phyloP scores from a whole-genome alignment of 2,113 vertebrate species.

The Leuciscus idus region DNA sequence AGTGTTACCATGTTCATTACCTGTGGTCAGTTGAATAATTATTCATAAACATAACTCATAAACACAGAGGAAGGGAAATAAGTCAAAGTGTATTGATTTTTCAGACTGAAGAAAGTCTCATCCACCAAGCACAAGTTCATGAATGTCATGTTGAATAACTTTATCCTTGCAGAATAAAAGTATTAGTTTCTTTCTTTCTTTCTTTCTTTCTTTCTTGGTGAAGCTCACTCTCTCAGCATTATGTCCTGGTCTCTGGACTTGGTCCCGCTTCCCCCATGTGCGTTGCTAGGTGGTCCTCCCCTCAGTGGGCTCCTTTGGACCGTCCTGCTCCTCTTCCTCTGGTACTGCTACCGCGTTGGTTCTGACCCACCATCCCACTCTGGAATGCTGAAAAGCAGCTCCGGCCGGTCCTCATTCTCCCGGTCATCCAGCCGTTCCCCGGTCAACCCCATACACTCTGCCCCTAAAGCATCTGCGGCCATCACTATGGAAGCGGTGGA shows the following conservation, averaged over 20 bases:
- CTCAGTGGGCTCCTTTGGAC: conserved; percentile 82
- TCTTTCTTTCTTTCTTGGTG: neutral
- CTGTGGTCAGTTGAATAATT: neutral
- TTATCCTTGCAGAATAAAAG: no score
- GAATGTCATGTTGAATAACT: neutral
- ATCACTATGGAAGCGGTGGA: conserved; percentile 73
- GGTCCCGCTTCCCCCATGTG: conserved; percentile 69
- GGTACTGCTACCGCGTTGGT: conserved; percentile 88
- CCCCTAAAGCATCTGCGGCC: conserved; percentile 64
- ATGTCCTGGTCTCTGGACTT: conserved; percentile 79
- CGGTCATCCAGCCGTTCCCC: conserved; percentile 65
- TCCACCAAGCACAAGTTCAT: neutral
- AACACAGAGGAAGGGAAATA: neutral
- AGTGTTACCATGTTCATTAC: neutral
- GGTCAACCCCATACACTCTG: conserved; percentile 63
- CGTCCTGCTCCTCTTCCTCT: conserved; percentile 84
- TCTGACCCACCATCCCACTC: conserved; percentile 72
- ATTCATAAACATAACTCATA: neutral
- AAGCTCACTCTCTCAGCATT: conserved; percentile 54
- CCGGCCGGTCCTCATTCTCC: conserved; percentile 66
- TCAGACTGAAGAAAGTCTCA: neutral
- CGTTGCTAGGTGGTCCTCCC: conserved; percentile 75
- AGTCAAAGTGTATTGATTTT: neutral
- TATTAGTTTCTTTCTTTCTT: neutral
- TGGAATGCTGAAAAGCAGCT: conserved; percentile 69